Conservation (phyloP, 2,797 vertebrate genomes). For the Odontamblyopus lacepedii region DNA sequence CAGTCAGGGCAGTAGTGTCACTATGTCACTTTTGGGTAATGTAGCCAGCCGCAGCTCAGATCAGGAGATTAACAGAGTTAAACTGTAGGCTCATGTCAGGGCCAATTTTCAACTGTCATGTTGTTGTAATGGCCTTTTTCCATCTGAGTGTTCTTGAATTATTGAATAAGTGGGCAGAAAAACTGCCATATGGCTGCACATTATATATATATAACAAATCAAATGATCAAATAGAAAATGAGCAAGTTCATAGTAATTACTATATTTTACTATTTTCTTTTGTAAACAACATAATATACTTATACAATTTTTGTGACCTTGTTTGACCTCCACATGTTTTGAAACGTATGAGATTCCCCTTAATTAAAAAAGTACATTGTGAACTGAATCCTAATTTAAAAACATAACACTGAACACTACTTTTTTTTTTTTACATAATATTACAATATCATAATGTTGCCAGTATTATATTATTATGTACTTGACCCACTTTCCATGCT, state of each 20-base stretch:
- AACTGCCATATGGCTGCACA: too few species aligned
- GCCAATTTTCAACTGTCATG: not conserved
- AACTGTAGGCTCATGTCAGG: constrained; percentile 20
- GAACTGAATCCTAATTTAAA: not conserved
- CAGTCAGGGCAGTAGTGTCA: constrained; percentile 34
- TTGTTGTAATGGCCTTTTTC: not conserved
- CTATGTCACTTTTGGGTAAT: constrained; percentile 19
- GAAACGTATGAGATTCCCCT: not conserved
- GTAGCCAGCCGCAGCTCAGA: constrained; percentile 12
- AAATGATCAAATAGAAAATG: too few species aligned
- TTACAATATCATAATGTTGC: too few species aligned
- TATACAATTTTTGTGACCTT: too few species aligned
- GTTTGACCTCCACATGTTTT: not conserved
- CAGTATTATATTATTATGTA: too few species aligned
- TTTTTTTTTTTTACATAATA: too few species aligned
- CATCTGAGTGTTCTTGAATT: not conserved
- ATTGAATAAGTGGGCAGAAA: not conserved
- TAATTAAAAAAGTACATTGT: not conserved
- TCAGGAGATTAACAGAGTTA: constrained; percentile 17
- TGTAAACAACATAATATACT: too few species aligned
- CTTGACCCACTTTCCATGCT: not conserved
- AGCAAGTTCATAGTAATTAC: too few species aligned
- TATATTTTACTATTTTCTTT: too few species aligned
- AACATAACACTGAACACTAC: not conserved
- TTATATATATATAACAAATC: too few species aligned